These are phyloP conservation scores for Bombus difficillimus DNA, from an alignment of 1,140 invertebrate genomes.

Conservation along the genomic window DNA sequence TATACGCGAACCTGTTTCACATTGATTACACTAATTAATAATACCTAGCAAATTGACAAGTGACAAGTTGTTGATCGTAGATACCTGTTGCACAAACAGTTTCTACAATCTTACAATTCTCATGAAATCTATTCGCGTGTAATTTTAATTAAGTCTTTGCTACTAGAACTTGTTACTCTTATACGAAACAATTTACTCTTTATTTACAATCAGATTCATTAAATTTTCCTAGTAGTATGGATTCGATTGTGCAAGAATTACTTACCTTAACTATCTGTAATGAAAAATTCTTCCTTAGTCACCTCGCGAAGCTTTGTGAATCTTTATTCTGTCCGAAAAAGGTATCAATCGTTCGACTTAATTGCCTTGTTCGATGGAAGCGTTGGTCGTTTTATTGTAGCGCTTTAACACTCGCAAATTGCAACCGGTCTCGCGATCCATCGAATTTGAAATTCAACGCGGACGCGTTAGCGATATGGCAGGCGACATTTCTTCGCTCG, in stretches of 20 bases:
- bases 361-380: not conserved
- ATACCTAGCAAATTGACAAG: no score
- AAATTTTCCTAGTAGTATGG: no score
- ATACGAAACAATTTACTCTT: no score
- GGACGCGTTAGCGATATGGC: not conserved
- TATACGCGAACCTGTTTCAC: not conserved
- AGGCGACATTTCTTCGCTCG: constrained; percentile 10
- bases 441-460: constrained; percentile 20
- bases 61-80: not conserved
- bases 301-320: not conserved
- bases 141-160: not conserved
- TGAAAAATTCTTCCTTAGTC: not conserved
- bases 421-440: not conserved
- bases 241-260: no score
- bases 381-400: not conserved
- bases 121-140: not conserved
- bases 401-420: constrained; percentile 31
- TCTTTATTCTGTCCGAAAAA: not conserved
- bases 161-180: no score
- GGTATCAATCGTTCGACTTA: not conserved
- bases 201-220: no score
- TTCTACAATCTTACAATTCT: not conserved
- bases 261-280: no score
- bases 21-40: no score
- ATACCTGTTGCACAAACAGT: not conserved